Evolutionary conservation across 2,797 vertebrate species (phyloP).

Genomic region (Pyrocephalus nanus): DNA sequence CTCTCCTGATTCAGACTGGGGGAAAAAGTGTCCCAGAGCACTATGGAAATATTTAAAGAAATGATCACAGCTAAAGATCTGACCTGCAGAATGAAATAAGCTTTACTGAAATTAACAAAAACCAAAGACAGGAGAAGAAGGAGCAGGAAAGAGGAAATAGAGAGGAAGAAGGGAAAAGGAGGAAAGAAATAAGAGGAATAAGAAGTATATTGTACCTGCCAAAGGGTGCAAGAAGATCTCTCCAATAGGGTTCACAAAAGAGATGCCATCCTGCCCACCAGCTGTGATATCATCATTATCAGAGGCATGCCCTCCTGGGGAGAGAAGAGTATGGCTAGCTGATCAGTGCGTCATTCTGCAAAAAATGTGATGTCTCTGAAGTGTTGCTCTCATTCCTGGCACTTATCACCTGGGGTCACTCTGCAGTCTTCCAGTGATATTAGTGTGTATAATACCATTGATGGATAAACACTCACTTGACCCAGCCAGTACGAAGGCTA

Average conservation of each 20-base stretch:
- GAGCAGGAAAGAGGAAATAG: neutral
- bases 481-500: neutral
- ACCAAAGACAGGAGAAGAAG: neutral
- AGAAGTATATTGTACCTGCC: conserved; percentile 79
- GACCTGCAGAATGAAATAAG: neutral
- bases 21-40: neutral
- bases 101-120: neutral
- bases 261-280: conserved; percentile 87
- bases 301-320: conserved; percentile 84
- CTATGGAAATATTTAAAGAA: neutral
- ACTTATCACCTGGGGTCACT: neutral
- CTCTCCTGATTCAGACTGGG: neutral
- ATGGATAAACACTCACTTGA: neutral
- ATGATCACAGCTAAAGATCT: neutral
- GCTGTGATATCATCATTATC: conserved; percentile 83
- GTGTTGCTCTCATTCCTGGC: neutral
- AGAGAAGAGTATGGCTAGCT: neutral
- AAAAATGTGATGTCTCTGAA: neutral
- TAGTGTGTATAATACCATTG: neutral
- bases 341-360: neutral
- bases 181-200: neutral
- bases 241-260: conserved; percentile 87
- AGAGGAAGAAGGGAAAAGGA: neutral
- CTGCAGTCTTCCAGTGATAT: neutral
- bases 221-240: conserved; percentile 90